Percentiles rank a stretch among this genome's conserved stretches.
Conservation (phyloP, 1,140 invertebrate species). For the Onthophagus taurus region DNA sequence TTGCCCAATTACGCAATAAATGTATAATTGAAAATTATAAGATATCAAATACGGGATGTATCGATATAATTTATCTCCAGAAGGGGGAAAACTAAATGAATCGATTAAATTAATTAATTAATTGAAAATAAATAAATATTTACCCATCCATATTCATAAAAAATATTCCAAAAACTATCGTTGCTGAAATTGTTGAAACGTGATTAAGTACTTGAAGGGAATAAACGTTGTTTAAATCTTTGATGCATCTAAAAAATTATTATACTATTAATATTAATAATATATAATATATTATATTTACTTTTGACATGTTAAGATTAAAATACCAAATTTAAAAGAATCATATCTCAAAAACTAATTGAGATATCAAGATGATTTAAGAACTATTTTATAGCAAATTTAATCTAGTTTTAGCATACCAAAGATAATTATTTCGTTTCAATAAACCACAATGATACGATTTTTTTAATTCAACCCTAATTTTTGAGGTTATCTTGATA, state of each 20-base stretch:
- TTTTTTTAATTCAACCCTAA: too few relatives aligned
- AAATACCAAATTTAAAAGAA: too few relatives aligned
- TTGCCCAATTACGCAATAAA: slow-evolving; percentile 3
- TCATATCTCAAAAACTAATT: too few relatives aligned
- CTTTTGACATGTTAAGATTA: too few relatives aligned
- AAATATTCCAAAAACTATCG: slow-evolving; percentile 11
- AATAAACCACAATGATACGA: too few relatives aligned
- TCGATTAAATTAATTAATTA: background rate
- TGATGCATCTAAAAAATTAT: slow-evolving; percentile 3
- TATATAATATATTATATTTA: too few relatives aligned
- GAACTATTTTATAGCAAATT: too few relatives aligned
- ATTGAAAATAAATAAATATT: background rate
- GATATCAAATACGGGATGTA: slow-evolving; percentile 9
- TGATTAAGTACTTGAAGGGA: slow-evolving; percentile 7
- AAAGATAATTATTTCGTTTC: too few relatives aligned
- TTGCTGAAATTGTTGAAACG: background rate
- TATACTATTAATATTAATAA: too few relatives aligned
- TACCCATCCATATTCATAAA: slow-evolving; percentile 7
- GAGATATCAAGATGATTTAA: too few relatives aligned
- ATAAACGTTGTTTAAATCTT: slow-evolving; percentile 1
- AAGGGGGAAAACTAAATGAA: slow-evolving; percentile 7
- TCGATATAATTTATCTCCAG: background rate
- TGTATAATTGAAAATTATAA: slow-evolving; percentile 10
- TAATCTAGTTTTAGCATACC: too few relatives aligned
- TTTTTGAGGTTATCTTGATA: too few relatives aligned